These are phyloP conservation scores for Brotula barbata DNA, from an alignment of 2,797 vertebrate genomes.

Conservation along the genomic window DNA sequence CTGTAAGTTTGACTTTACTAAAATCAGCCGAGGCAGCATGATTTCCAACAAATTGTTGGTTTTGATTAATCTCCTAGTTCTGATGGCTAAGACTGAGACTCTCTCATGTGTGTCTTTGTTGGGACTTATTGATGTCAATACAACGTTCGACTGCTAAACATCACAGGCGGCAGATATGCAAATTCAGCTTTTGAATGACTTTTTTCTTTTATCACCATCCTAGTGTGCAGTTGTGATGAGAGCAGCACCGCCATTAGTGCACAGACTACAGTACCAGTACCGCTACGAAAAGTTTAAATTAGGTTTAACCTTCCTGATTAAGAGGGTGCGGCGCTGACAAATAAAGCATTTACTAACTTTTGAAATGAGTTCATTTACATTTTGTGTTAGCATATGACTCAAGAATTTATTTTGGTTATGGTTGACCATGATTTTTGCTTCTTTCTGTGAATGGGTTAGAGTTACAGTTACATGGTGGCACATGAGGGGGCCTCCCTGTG, in stretches of 20 bases:
- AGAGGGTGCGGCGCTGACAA: no score
- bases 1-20: no score
- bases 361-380: no score
- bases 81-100: constrained; percentile 1
- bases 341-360: no score
- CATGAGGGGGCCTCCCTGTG: no score
- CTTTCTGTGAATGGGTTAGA: no score
- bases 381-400: no score
- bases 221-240: constrained; percentile 11
- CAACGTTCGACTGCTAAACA: constrained; percentile 8
- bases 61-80: constrained; percentile 17
- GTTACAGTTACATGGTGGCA: no score
- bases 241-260: not conserved
- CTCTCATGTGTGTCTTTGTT: constrained; percentile 34
- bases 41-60: no score
- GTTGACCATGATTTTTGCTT: no score
- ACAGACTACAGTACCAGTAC: not conserved
- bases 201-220: constrained; percentile 30
- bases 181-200: constrained; percentile 1
- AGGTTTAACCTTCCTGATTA: constrained; percentile 1
- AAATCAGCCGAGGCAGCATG: no score
- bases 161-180: constrained; percentile 25
- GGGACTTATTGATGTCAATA: constrained; percentile 14
- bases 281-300: not conserved
- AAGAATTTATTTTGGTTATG: no score